Conservation (phyloP, 2,888 invertebrate species). For the Dichetophora obliterata region DNA sequence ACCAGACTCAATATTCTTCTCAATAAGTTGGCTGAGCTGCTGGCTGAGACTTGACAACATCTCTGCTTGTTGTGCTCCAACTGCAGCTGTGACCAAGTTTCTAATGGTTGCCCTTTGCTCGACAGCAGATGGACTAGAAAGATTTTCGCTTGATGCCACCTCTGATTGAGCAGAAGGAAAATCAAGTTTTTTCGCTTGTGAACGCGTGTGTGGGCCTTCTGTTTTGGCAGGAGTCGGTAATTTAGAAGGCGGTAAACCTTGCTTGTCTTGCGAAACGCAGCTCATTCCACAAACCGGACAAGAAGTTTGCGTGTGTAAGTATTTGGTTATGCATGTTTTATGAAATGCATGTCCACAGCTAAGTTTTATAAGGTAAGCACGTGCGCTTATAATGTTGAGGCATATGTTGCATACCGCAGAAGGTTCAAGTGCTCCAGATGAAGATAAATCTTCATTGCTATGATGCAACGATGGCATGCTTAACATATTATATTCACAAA, state of each 20-base stretch:
- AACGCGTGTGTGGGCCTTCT: neutral
- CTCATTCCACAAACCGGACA: neutral
- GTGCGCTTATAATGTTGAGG: neutral
- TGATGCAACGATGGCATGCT: too few species aligned
- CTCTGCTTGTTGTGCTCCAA: neutral
- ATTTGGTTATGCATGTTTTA: neutral
- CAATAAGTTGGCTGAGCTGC: neutral
- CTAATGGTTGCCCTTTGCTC: neutral
- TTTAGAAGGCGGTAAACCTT: neutral
- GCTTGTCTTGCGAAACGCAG: neutral
- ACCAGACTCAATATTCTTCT: neutral
- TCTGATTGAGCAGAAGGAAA: neutral
- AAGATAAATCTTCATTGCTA: too few species aligned
- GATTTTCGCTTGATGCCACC: neutral
- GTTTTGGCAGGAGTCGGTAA: neutral
- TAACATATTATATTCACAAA: too few species aligned
- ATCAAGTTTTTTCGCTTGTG: neutral
- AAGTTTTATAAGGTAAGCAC: neutral
- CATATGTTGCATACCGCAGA: neutral
- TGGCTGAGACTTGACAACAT: neutral
- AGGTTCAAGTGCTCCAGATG: too few species aligned
- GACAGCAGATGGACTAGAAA: neutral
- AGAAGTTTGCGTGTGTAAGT: neutral
- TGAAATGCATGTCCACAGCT: neutral
- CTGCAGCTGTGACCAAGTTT: neutral